Conservation (phyloP, 2,113 vertebrate genomes). For the Nycticebus coucang region DNA sequence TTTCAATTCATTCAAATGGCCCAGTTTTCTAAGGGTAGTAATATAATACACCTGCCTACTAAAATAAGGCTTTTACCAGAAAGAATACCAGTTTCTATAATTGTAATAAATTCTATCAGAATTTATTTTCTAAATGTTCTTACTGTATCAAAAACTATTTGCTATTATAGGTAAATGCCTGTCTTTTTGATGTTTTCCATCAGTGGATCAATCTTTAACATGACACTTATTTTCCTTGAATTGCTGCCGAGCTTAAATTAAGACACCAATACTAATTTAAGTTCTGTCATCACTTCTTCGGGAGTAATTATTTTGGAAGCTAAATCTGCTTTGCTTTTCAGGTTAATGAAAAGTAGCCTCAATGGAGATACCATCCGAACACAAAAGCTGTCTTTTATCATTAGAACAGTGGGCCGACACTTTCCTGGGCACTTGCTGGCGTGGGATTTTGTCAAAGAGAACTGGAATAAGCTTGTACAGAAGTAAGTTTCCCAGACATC, state of each 20-base stretch:
- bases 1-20: slow-evolving; percentile 13
- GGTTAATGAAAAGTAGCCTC: slow-evolving; percentile 91
- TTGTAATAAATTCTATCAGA: slow-evolving; percentile 38
- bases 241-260: not conserved
- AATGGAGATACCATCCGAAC: slow-evolving; percentile 87
- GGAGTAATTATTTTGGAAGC: slow-evolving; percentile 19
- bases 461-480: slow-evolving; percentile 92
- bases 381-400: slow-evolving; percentile 91
- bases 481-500: slow-evolving; percentile 87
- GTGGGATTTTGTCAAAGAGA: slow-evolving; percentile 97
- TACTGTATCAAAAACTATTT: not conserved
- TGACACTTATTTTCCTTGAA: not conserved
- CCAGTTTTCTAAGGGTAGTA: slow-evolving; percentile 21
- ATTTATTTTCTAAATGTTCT: slow-evolving; percentile 43
- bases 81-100: not conserved
- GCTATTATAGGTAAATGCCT: not conserved
- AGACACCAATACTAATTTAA: not conserved
- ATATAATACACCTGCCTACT: not conserved
- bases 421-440: slow-evolving; percentile 91
- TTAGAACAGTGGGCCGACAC: slow-evolving; percentile 85
- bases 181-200: not conserved
- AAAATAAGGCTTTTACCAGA: not conserved
- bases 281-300: not conserved
- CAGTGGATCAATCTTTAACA: not conserved
- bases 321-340: slow-evolving; percentile 78